phyloP scores from a whole-genome alignment of 2,888 invertebrate species.

The Hypomecis punctinalis region DNA sequence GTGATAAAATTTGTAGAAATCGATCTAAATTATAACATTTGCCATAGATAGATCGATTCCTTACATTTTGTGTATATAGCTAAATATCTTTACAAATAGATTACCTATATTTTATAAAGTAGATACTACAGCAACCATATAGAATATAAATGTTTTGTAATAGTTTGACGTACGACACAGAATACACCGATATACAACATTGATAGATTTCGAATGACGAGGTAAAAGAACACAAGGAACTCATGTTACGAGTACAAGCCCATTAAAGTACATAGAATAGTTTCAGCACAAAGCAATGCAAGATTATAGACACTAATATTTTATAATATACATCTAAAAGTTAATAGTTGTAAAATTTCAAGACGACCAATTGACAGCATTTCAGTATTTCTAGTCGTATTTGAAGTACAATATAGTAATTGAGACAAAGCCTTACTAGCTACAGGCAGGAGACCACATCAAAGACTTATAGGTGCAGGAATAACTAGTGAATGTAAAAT shows the following conservation, averaged over 20 bases:
- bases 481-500: conserved; percentile 1
- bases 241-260: conserved; percentile 50
- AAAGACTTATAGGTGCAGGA: conserved; percentile 44
- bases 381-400: conserved; percentile 73
- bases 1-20: conserved; percentile 33
- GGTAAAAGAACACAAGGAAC: conserved; percentile 48
- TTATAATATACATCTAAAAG: conserved; percentile 52
- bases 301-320: conserved; percentile 62
- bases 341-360: conserved; percentile 71
- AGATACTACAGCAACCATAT: conserved; percentile 38
- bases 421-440: conserved; percentile 73
- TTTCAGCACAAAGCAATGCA: conserved; percentile 64
- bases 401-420: conserved; percentile 69
- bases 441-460: conserved; percentile 65
- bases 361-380: conserved; percentile 82
- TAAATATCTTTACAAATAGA: conserved; percentile 1
- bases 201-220: conserved; percentile 38
- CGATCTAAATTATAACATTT: neutral
- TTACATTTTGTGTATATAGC: conserved; percentile 20
- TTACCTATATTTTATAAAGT: conserved; percentile 26
- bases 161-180: conserved; percentile 28
- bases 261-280: conserved; percentile 40
- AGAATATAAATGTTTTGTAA: conserved; percentile 41
- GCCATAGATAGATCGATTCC: neutral
- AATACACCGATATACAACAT: conserved; percentile 42